Percentiles rank a stretch among this genome's conserved stretches.
Evolutionary conservation across 2,797 vertebrate species (phyloP).

Genomic region (Gambelia wislizenii): DNA sequence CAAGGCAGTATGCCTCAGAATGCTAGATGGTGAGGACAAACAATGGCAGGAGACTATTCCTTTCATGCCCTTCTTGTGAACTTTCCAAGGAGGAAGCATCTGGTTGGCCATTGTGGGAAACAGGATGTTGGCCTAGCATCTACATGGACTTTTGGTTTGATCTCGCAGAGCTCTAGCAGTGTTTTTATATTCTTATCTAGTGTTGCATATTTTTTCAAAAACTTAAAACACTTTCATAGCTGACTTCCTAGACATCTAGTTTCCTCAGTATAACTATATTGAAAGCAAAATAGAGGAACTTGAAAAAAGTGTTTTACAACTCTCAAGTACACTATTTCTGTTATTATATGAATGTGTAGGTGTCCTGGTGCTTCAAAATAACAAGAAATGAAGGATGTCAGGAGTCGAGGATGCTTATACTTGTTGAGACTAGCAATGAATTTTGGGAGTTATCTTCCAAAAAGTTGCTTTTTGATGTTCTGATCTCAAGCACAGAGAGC

Average conservation of each 20-base stretch:
- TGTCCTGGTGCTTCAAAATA: neutral
- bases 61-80: neutral
- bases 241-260: neutral
- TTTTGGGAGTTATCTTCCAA: too few species aligned
- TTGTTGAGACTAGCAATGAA: neutral
- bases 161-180: neutral
- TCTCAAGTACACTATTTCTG: neutral
- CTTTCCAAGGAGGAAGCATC: neutral
- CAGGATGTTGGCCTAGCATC: neutral
- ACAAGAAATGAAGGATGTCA: neutral
- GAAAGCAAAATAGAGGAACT: conserved; percentile 13
- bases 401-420: neutral
- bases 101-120: neutral
- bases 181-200: neutral
- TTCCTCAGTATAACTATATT: neutral
- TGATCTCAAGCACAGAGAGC: neutral
- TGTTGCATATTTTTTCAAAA: neutral
- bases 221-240: neutral
- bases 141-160: neutral
- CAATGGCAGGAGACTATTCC: neutral
- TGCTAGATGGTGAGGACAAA: neutral
- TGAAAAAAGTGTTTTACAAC: neutral
- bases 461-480: too few species aligned
- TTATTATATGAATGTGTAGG: neutral
- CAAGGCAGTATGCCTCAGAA: neutral